phyloP scores from a whole-genome alignment of 2,113 vertebrate species.

The Phaethon lepturus region DNA sequence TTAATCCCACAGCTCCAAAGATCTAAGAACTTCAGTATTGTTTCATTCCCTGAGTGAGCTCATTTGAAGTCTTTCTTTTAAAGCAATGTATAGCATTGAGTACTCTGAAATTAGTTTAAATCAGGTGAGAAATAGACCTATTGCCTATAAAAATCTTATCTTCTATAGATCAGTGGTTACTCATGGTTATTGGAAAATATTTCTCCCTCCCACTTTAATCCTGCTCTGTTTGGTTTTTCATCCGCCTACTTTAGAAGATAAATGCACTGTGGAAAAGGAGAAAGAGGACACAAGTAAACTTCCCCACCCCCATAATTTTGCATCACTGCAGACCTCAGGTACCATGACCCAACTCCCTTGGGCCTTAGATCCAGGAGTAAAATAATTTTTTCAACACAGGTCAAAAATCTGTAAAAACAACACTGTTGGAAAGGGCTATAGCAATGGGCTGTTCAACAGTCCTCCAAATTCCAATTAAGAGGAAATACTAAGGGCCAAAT shows the following conservation, averaged over 20 bases:
- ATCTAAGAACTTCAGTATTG: neutral
- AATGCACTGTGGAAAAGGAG: neutral
- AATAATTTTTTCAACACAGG: neutral
- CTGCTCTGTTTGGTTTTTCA: neutral
- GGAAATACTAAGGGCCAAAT: neutral
- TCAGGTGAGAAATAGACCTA: conserved; percentile 14
- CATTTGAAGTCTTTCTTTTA: neutral
- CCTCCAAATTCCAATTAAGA: neutral
- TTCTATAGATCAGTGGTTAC: neutral
- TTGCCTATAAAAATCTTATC: conserved; percentile 7
- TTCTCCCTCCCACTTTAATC: neutral
- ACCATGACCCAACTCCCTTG: neutral
- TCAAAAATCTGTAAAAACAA: neutral
- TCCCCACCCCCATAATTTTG: neutral
- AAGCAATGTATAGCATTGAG: neutral
- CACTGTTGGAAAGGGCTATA: neutral
- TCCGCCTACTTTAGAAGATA: neutral
- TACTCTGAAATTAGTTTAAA: conserved; percentile 28
- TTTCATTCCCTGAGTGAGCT: neutral
- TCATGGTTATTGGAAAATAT: neutral
- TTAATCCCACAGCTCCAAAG: conserved; percentile 15
- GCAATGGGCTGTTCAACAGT: neutral
- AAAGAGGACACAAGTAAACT: neutral
- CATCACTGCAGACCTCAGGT: neutral
- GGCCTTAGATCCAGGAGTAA: neutral